Base-by-base conservation (phyloP, 2,113 vertebrate genomes). In the Laticauda colubrina region DNA sequence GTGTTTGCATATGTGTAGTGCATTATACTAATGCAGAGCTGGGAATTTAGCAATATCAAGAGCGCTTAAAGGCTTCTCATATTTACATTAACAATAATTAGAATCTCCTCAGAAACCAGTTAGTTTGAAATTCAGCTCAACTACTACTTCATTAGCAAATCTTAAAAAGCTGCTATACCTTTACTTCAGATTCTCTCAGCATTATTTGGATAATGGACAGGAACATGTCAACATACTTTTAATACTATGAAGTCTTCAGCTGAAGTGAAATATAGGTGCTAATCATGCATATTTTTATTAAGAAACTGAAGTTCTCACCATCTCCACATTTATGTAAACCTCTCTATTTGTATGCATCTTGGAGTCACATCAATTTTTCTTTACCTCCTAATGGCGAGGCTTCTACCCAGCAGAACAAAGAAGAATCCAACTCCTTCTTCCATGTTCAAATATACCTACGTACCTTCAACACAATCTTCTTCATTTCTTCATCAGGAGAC, bases 401-500 rank as follows among this genome's bases (percentile, higher is more conserved):
- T 43, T 81, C 75, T 18, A 81, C 7, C 34, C 34, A 81, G 1
- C 34, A 9, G 75, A 81, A 43, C 75, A 43, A 81, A 81, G 7
- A 34, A 81, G 75, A 81, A 43, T 10, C 75, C 75, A 81, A 43
- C 7, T 21, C 20, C 21, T 43, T 21, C 75, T 18, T 48, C 43
- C 24, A 64, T 88, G 48, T 88, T n/a, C 18, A 87, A 15, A 75
- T 55, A 39, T 34, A 59, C 26, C 85, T 53, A 96, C 93, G 2
- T 96, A 99, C 99, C 98, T 99, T 99, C 18, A 99, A 97, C 0
- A 99, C 99, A 92, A 99, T 99, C 97, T 99, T 99, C 93, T 99
- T 99, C 99, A 99, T 99, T 95, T 99, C 99, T 97, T 99, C 99
- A 91, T 99, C 99, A 53, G 99, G 99, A 95, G 99, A 99, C 87